These are phyloP conservation scores for Lasioglossum calceatum DNA, from an alignment of 2,888 invertebrate genomes.

Conservation along the genomic window DNA sequence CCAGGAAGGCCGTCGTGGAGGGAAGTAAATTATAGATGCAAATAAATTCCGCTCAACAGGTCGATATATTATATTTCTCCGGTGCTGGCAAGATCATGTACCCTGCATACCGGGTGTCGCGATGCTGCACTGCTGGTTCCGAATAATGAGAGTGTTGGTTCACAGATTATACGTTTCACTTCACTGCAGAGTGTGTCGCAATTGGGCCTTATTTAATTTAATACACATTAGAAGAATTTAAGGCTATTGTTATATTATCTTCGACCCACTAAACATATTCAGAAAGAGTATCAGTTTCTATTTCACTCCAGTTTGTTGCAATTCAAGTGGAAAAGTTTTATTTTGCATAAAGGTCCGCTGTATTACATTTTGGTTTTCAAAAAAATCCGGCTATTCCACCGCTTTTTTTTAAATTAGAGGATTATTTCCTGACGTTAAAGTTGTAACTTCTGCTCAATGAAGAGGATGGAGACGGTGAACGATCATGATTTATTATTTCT, in stretches of 20 bases:
- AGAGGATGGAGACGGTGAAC: not conserved
- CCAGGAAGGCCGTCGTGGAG: constrained; percentile 3
- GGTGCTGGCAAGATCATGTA: constrained; percentile 21
- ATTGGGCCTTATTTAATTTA: too few relatives aligned
- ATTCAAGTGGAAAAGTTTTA: too few relatives aligned
- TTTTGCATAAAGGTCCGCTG: too few relatives aligned
- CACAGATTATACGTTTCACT: too few relatives aligned
- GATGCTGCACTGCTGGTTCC: not conserved
- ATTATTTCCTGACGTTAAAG: not conserved
- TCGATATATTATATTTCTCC: constrained; percentile 39
- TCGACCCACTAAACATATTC: too few relatives aligned
- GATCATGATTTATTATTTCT: not conserved
- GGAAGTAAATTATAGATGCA: constrained; percentile 46
- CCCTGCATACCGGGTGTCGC: constrained; percentile 8
- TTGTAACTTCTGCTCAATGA: not conserved
- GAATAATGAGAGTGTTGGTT: not conserved
- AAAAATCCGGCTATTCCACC: not conserved
- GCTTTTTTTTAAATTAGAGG: too few relatives aligned
- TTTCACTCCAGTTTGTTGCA: too few relatives aligned
- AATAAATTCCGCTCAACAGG: constrained; percentile 53
- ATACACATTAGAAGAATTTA: too few relatives aligned
- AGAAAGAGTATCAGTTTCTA: too few relatives aligned
- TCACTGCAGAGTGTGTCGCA: too few relatives aligned
- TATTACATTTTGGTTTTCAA: too few relatives aligned
- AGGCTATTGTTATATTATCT: too few relatives aligned